Conservation (phyloP, 1,140 invertebrate species). For the Dinothrombium tinctorium region DNA sequence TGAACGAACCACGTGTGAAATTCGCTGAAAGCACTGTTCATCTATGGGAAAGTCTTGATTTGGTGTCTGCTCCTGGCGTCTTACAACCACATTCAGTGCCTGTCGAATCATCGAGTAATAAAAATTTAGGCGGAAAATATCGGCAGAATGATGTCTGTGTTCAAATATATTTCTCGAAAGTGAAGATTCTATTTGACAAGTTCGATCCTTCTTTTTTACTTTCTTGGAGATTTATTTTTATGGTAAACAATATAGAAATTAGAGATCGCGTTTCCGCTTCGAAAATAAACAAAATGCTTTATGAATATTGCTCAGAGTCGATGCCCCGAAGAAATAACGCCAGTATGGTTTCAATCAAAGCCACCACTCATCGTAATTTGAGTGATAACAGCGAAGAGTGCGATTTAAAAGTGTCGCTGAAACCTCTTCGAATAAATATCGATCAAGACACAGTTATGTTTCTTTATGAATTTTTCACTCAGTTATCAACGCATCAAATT, state of each 20-base stretch:
- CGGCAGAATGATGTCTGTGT: conserved; percentile 11
- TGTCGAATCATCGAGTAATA: neutral
- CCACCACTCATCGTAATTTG: conserved; percentile 5
- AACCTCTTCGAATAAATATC: conserved; percentile 71
- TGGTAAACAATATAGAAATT: conserved; percentile 74
- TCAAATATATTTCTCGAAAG: conserved; percentile 5
- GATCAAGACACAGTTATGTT: conserved; percentile 37
- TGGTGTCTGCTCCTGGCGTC: conserved; percentile 3
- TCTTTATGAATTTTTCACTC: conserved; percentile 11
- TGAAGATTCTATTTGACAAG: conserved; percentile 10
- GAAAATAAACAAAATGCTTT: conserved; percentile 81
- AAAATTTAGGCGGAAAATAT: conserved; percentile 6
- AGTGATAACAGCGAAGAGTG: conserved; percentile 34
- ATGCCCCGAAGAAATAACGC: conserved; percentile 53
- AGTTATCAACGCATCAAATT: too few species aligned
- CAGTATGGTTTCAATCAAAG: conserved; percentile 41
- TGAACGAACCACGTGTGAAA: neutral
- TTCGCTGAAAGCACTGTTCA: conserved; percentile 5
- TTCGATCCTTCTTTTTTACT: neutral
- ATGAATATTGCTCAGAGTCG: conserved; percentile 54
- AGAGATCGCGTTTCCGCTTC: conserved; percentile 57
- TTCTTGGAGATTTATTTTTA: conserved; percentile 28
- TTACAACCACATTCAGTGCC: neutral
- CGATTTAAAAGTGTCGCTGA: conserved; percentile 54
- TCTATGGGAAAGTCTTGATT: conserved; percentile 12